Percentiles rank a stretch among this genome's conserved stretches.
Conservation (phyloP, 2,797 vertebrate species). For the Iguana delicatissima region DNA sequence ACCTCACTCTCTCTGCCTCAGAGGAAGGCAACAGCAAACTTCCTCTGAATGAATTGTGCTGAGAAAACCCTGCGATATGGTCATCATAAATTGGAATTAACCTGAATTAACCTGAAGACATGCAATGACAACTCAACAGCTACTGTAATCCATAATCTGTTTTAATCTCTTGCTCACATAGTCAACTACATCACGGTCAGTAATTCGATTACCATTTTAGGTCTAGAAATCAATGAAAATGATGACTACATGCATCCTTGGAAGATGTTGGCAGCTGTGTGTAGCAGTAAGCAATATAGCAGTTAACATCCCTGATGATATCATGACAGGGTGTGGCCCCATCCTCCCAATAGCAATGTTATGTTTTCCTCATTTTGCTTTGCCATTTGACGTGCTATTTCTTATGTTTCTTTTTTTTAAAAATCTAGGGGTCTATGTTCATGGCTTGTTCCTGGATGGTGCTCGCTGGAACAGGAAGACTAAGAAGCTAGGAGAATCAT, state of each 20-base stretch:
- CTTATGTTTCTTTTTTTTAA: background rate
- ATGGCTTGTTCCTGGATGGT: slow-evolving; percentile 89
- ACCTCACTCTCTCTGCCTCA: too few species aligned
- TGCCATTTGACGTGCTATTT: background rate
- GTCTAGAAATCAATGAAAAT: background rate
- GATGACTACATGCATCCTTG: background rate
- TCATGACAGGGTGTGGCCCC: background rate
- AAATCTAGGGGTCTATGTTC: slow-evolving; percentile 86
- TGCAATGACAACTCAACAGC: too few species aligned
- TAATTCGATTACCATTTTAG: background rate
- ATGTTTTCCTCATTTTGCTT: background rate
- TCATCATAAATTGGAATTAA: too few species aligned
- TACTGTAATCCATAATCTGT: too few species aligned
- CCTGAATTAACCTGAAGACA: too few species aligned
- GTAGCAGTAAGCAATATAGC: too few species aligned
- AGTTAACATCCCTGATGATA: background rate
- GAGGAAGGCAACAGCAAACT: too few species aligned
- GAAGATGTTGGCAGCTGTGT: background rate
- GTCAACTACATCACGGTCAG: background rate
- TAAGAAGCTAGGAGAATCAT: slow-evolving; percentile 87
- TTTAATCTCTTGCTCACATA: background rate
- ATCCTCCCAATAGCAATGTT: background rate
- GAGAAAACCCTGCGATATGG: too few species aligned
- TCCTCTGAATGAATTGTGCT: too few species aligned
- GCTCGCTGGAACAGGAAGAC: slow-evolving; percentile 89